Evolutionary conservation across 2,797 vertebrate species (phyloP), one percentile per base, ranked within the genome.

Genomic region (Amblyraja radiata): DNA sequence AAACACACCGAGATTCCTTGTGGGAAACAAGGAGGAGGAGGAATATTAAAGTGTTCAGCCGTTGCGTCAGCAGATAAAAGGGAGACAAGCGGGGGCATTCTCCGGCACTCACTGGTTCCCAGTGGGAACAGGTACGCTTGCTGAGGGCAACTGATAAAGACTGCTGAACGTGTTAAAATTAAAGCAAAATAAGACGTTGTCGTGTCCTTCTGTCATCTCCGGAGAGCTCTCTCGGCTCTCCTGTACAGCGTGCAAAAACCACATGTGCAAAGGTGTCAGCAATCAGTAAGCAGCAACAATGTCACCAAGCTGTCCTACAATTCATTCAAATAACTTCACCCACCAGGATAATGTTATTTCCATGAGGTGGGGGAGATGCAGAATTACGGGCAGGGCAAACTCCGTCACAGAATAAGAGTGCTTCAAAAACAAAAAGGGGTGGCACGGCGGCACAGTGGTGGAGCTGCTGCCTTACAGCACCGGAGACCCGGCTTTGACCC

Each of bases 1-100:
- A 3, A 61, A 84, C 81, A 84, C 54, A n/a, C n/a, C 84, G 36
- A 68, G 84, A n/a, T 88, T 88, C 84, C 81, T 63, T 21, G n/a
- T 36, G 84, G 63, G 13, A 18, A 88, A 25, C 54, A n/a, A 63
- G 84, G 84, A 88, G 61, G 61, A 36, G n/a, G 78, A 36, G 61
- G 61, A 68, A 18, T 36, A 63, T 16, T 68, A 88, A 68, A 68
- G 63, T 65, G 16, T 68, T 63, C 84, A 68, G 84, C 63, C 36
- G 63, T 63, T 36, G 61, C 63, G n/a, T 63, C 84, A 88, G 61
- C 65, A 18, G 63, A 68, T 63, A 88, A 68, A 88, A 32, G 84
- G 61, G 63, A 63, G n/a, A 61, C 28, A 36, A 3, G 7, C 63
- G 1, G 84, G 84, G n/a, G 28, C 14, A 32, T 88, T 88, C 63